phyloP scores from a whole-genome alignment of 53 echinoderm and acorn worm species.

The Zoroaster sp. region DNA sequence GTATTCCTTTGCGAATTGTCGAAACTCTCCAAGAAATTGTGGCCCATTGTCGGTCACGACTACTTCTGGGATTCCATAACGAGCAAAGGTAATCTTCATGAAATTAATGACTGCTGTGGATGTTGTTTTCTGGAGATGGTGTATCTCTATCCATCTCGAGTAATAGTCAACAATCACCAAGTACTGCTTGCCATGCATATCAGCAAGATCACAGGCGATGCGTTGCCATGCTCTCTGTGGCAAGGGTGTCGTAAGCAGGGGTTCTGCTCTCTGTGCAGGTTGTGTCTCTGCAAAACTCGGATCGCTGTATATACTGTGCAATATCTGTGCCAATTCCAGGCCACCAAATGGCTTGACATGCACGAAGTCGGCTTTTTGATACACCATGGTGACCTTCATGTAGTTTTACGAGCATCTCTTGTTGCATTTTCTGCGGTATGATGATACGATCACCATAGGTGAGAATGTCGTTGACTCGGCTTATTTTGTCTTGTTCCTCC shows the following conservation, averaged over 20 bases:
- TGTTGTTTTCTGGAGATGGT: no score
- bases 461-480: no score
- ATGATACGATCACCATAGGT: no score
- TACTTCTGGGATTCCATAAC: neutral
- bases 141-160: slow-evolving; percentile 36
- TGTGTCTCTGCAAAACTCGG: slow-evolving; percentile 3
- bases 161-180: slow-evolving; percentile 35
- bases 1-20: neutral
- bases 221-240: slow-evolving; percentile 41
- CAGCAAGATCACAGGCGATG: slow-evolving; percentile 20
- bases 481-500: no score
- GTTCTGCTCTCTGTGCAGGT: slow-evolving; percentile 30
- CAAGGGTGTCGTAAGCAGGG: slow-evolving; percentile 9
- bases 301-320: slow-evolving; percentile 12
- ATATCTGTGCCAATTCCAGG: slow-evolving; percentile 16
- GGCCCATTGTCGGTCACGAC: neutral
- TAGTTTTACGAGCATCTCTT: no score
- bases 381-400: no score
- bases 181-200: slow-evolving; percentile 23
- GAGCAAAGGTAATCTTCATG: neutral
- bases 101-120: slow-evolving; percentile 6
- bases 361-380: no score
- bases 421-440: no score
- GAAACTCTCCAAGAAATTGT: neutral
- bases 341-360: no score